Evolutionary conservation across 2,888 invertebrate genomes (phyloP).

Genomic region (Pandemis heparana): DNA sequence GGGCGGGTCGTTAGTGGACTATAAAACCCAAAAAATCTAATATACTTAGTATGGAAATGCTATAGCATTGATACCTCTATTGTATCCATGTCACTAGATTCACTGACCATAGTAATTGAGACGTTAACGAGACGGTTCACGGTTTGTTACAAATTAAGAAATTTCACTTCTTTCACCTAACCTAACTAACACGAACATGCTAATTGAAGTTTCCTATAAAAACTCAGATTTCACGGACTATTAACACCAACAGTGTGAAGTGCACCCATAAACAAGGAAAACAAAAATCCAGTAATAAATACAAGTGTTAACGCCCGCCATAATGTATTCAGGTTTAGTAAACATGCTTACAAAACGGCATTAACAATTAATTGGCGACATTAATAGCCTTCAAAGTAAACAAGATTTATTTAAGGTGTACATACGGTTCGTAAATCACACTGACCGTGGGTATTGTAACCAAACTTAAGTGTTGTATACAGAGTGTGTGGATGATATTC

Average conservation of each 20-base stretch:
- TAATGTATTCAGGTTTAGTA: slow-evolving; percentile 28
- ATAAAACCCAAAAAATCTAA: no score
- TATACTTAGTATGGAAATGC: no score
- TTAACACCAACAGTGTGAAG: slow-evolving; percentile 13
- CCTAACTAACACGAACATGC: slow-evolving; percentile 7
- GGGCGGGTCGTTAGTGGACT: no score
- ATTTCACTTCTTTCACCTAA: slow-evolving; percentile 1
- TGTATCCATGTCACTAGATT: no score
- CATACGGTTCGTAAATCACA: slow-evolving; percentile 22
- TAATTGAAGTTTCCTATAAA: slow-evolving; percentile 10
- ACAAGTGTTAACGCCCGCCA: slow-evolving; percentile 15
- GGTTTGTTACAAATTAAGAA: not conserved
- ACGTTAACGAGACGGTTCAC: no score
- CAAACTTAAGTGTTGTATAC: no score
- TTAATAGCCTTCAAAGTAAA: slow-evolving; percentile 20
- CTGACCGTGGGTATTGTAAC: not conserved
- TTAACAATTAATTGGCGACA: slow-evolving; percentile 31
- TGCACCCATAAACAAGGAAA: slow-evolving; percentile 7
- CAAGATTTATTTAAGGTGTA: slow-evolving; percentile 15
- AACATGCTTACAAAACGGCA: slow-evolving; percentile 25
- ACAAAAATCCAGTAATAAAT: slow-evolving; percentile 16
- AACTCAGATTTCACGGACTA: not conserved
- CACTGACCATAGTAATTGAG: no score
- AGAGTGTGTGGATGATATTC: not conserved
- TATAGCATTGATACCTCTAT: no score